These are phyloP conservation scores for Phocides pigmalion DNA, from an alignment of 1,140 invertebrate species.

Conservation along the genomic window DNA sequence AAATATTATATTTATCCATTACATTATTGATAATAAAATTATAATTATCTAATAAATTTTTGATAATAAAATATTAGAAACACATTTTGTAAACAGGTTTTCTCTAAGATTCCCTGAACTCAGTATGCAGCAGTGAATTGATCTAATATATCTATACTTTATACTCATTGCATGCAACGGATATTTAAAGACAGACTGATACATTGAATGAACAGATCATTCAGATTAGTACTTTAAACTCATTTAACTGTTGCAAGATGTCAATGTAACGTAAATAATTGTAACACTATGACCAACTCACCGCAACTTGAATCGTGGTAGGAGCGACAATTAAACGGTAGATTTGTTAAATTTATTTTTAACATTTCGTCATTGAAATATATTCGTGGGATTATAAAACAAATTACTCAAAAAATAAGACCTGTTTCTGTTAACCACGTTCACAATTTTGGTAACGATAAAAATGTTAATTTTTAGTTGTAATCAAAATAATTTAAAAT, in stretches of 20 bases:
- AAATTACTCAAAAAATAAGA: neutral
- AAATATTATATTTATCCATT: no score
- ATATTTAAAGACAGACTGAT: no score
- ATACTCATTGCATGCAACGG: no score
- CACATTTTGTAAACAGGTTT: no score
- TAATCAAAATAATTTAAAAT: constrained; percentile 16
- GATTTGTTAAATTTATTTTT: constrained; percentile 31
- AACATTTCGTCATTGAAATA: constrained; percentile 13
- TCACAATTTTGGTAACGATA: neutral
- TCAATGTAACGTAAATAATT: constrained; percentile 24
- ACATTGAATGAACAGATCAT: no score
- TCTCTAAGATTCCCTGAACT: no score
- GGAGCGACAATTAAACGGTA: constrained; percentile 42
- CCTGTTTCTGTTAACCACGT: neutral
- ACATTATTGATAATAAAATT: no score
- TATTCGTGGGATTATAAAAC: neutral
- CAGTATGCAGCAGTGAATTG: no score
- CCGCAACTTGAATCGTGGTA: constrained; percentile 37
- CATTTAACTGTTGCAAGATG: neutral
- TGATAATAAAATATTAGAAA: no score
- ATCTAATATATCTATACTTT: no score
- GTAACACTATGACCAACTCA: constrained; percentile 25
- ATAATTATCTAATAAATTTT: no score
- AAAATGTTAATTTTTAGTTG: constrained; percentile 16
- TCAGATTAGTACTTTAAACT: neutral